Conservation (phyloP, 2,113 vertebrate genomes). For the Clarias batrachus region DNA sequence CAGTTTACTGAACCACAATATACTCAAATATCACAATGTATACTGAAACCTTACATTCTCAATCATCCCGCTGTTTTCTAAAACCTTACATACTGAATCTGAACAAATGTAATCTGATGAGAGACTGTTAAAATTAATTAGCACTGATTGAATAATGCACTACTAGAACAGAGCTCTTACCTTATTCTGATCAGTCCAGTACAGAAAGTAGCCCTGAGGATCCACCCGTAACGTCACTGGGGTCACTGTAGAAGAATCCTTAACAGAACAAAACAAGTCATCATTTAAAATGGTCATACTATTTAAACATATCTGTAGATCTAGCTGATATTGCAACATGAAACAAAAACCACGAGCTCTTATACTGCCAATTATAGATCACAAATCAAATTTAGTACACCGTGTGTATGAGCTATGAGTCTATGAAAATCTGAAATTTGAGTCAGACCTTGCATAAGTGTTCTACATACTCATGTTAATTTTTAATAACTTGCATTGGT, state of each 20-base stretch:
- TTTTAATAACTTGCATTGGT: slow-evolving; percentile 15
- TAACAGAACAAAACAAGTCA: not conserved
- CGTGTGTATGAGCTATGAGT: slow-evolving; percentile 13
- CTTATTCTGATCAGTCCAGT: slow-evolving; percentile 99
- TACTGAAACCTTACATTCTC: not conserved
- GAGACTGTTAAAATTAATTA: not conserved
- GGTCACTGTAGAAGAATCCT: slow-evolving; percentile 91
- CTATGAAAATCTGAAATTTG: slow-evolving; percentile 51
- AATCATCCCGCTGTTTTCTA: not conserved
- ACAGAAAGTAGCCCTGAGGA: slow-evolving; percentile 92
- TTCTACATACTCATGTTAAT: slow-evolving; percentile 51
- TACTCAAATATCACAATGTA: not conserved
- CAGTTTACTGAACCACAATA: not conserved
- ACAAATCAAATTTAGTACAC: slow-evolving; percentile 16
- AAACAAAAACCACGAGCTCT: not conserved
- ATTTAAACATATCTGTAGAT: not conserved
- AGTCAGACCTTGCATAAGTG: slow-evolving; percentile 58
- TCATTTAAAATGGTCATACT: not conserved
- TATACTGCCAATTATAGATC: not conserved
- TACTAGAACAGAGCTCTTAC: slow-evolving; percentile 64
- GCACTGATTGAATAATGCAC: not conserved
- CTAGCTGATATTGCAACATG: not conserved
- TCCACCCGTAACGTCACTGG: slow-evolving; percentile 91
- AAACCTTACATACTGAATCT: not conserved
- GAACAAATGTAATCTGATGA: not conserved